Percentiles rank a stretch among this genome's conserved stretches.
These are phyloP conservation scores for Frankliniella intonsa DNA, from an alignment of 2,888 invertebrate species.

Conservation along the genomic window DNA sequence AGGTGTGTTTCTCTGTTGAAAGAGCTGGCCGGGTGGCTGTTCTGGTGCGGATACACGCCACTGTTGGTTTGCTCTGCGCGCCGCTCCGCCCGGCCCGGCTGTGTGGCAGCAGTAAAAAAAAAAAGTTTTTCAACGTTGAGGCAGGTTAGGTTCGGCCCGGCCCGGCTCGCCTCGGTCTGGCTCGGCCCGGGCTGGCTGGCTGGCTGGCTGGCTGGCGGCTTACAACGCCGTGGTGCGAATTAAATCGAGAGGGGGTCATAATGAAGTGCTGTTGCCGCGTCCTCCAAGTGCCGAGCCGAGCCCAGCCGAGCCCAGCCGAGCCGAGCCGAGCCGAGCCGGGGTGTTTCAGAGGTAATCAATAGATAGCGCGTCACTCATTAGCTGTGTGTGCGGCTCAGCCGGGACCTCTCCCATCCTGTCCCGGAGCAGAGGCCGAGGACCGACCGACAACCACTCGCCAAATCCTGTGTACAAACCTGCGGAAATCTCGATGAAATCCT, in stretches of 20 bases:
- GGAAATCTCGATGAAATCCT: too few relatives aligned
- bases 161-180: too few relatives aligned
- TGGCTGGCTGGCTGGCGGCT: background rate
- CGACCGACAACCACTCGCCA: background rate
- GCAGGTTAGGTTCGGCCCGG: background rate
- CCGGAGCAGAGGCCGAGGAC: background rate
- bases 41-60: too few relatives aligned
- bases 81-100: background rate
- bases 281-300: background rate
- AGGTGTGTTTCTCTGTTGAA: too few relatives aligned
- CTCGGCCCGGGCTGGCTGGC: too few relatives aligned
- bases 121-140: background rate
- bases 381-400: background rate
- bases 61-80: too few relatives aligned
- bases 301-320: background rate
- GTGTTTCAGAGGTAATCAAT: background rate
- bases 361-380: background rate
- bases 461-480: too few relatives aligned
- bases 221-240: conserved; percentile 7
- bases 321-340: background rate
- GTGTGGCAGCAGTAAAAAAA: too few relatives aligned
- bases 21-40: too few relatives aligned
- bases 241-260: conserved; percentile 24
- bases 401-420: too few relatives aligned
- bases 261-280: conserved; percentile 20